A percentile compares a stretch with the other conserved stretches of the same genome.
These are phyloP conservation scores for Rhadina sibilatrix DNA, from an alignment of 2,113 vertebrate species.

Conservation along the genomic window DNA sequence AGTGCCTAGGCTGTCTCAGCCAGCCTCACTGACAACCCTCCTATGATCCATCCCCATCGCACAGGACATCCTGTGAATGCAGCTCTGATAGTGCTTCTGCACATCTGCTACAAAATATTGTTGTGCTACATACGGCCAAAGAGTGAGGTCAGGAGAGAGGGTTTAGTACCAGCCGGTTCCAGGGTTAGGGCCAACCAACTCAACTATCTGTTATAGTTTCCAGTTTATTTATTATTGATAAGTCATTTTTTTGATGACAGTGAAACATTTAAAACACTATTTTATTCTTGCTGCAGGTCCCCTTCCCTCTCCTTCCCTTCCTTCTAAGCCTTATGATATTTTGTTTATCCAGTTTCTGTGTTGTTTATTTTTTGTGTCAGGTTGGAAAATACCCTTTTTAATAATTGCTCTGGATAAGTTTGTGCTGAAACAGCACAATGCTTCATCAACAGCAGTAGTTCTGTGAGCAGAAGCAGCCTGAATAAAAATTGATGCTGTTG, in stretches of 20 bases:
- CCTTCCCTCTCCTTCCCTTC: background rate
- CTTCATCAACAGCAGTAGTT: background rate
- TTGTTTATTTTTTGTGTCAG: background rate
- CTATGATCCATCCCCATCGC: accelerated
- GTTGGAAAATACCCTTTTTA: background rate
- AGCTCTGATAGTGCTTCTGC: background rate
- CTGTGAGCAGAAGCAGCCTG: background rate
- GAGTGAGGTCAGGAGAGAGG: background rate
- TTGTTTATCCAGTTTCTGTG: background rate
- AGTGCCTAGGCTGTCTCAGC: background rate
- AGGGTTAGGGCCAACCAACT: background rate
- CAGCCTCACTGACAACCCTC: accelerated
- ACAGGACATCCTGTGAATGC: accelerated
- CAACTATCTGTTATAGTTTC: background rate
- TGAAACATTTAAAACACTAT: background rate
- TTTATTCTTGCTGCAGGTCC: background rate
- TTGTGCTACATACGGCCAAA: accelerated
- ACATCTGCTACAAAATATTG: background rate
- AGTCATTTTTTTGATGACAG: background rate
- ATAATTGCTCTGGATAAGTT: background rate
- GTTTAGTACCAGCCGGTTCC: background rate
- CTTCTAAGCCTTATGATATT: background rate
- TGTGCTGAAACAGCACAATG: background rate
- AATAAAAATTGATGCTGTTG: background rate
- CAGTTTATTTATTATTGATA: background rate